Base-by-base conservation (phyloP, 2,888 invertebrate species). In the Torymus tubicola region DNA sequence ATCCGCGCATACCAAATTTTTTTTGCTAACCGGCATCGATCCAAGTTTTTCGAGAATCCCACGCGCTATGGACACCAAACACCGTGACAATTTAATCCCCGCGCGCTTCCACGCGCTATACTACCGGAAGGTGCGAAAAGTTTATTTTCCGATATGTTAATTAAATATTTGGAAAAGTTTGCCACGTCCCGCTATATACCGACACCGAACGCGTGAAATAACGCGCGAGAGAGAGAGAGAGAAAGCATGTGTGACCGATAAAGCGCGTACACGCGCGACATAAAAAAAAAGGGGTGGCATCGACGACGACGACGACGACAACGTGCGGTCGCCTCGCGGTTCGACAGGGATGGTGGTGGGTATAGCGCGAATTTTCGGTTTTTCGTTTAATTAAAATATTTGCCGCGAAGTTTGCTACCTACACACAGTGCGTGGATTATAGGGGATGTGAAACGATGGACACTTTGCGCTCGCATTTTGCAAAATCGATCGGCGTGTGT, bases 361-460 rank as follows among this genome's bases (percentile, higher is more conserved):
- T 21, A 2, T 21, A 1, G 21, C 87, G 82, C 87, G 87, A 84
- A 87, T 88, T 89, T 89, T 88, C 86, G 87, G 87, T 87, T 89
- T 88, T 88, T 87, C 84, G 87, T 86, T 89, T 90, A 89, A 90
- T 90, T 89, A 90, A 90, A 90, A 81, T 81, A 81, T 78, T 75
- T 75, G 16, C 67, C n/a, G 53, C 18, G 50, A 11, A 8, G 14
- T 8, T 57, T 18, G n/a, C 16, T 21, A 14, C 24, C 61, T 16
- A 53, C 12, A 52, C 12, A 52, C 21, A 55, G 31, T 21, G 14
- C 50, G 16, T 21, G 75, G 55, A 31, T 63, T 55, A 5, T 42
- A 8, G 10, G 42, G 0, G 8, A 8, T 8, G 10, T n/a, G 3
- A 31, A 8, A 3, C 3, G 31, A 8, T 31, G 31, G 31, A 31